phyloP scores from a whole-genome alignment of 2,113 vertebrate genomes.

The Cyphomyrus plagiostoma region DNA sequence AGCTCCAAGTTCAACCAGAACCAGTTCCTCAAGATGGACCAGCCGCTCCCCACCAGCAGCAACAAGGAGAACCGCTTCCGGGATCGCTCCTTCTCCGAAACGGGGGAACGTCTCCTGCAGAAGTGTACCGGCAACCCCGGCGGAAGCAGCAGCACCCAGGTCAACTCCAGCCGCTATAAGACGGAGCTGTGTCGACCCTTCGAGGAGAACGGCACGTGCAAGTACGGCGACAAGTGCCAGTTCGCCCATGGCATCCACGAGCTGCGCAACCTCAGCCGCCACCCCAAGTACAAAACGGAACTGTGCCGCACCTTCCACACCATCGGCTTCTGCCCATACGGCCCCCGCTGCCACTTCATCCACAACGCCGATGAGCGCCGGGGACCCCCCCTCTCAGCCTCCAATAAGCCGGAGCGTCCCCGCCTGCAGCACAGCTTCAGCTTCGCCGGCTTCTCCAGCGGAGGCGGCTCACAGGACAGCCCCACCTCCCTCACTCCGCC shows the following conservation, averaged over 20 bases:
- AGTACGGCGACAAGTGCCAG: conserved; percentile 98
- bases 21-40: conserved; percentile 82
- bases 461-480: conserved; percentile 85
- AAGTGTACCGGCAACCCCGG: conserved; percentile 61
- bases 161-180: conserved; percentile 98
- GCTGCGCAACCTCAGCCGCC: conserved; percentile 91
- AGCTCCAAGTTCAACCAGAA: conserved; percentile 89
- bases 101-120: conserved; percentile 81
- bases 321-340: conserved; percentile 94
- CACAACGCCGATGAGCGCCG: conserved; percentile 95
- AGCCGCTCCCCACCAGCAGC: conserved; percentile 58
- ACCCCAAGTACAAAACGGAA: conserved; percentile 99
- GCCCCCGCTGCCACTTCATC: conserved; percentile 97
- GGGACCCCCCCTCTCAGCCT: conserved; percentile 67
- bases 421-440: conserved; percentile 98
- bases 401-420: conserved; percentile 75
- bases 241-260: conserved; percentile 95
- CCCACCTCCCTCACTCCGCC: conserved; percentile 95
- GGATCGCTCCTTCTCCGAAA: conserved; percentile 93
- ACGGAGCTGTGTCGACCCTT: conserved; percentile 96
- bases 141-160: conserved; percentile 65
- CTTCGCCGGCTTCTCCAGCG: conserved; percentile 86
- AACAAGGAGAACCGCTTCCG: conserved; percentile 89
- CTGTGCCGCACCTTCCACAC: conserved; percentile 99
- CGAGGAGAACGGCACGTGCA: conserved; percentile 94